A percentile compares a stretch with the other conserved stretches of the same genome.
phyloP scores from a whole-genome alignment of 2,888 invertebrate species.

The Ormia ochracea region DNA sequence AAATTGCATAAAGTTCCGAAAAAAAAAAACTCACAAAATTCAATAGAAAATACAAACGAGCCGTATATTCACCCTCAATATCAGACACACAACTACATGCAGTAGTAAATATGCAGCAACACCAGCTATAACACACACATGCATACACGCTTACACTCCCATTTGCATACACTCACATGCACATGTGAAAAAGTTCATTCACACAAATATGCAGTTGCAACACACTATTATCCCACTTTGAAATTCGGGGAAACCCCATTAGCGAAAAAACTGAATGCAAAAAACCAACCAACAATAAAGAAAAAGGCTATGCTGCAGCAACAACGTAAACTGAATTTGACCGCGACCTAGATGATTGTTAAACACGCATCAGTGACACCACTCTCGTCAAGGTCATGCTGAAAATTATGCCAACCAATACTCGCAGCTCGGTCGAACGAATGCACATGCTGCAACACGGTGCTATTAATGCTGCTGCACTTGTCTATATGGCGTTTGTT shows the following conservation, averaged over 20 bases:
- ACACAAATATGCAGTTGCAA: conserved; percentile 55
- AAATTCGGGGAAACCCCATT: conserved; percentile 40
- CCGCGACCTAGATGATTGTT: conserved; percentile 63
- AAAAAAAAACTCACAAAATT: background rate
- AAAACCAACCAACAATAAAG: background rate
- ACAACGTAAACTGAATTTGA: conserved; percentile 50
- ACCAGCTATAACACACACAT: background rate
- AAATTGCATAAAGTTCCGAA: conserved; percentile 1
- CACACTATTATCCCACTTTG: conserved; percentile 55
- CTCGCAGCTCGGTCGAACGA: conserved; percentile 51
- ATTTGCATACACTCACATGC: conserved; percentile 1
- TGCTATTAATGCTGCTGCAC: conserved; percentile 57
- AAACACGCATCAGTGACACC: conserved; percentile 63
- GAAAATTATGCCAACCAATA: conserved; percentile 63
- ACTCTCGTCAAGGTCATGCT: conserved; percentile 63
- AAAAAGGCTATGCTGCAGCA: conserved; percentile 19
- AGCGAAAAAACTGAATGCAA: conserved; percentile 16
- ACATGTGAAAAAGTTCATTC: conserved; percentile 47
- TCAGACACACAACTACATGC: conserved; percentile 5
- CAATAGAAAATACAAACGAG: background rate
- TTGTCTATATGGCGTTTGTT: conserved; percentile 46
- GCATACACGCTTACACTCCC: background rate
- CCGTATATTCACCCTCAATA: conserved; percentile 7
- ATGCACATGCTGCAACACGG: conserved; percentile 58
- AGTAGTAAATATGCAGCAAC: conserved; percentile 9